These are phyloP conservation scores for Linnaemya tessellans DNA, from an alignment of 2,888 invertebrate species.

Conservation along the genomic window DNA sequence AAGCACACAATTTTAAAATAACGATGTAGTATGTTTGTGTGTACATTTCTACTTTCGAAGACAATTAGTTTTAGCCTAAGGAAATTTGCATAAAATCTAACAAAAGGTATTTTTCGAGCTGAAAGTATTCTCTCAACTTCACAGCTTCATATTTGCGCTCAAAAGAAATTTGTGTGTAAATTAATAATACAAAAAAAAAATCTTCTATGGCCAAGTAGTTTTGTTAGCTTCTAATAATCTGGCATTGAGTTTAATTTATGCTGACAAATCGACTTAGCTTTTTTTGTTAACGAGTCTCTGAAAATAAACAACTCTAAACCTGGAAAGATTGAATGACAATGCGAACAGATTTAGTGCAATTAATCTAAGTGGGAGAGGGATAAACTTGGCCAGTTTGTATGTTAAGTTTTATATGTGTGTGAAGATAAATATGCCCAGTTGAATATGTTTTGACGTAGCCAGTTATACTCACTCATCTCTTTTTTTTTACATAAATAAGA, in stretches of 20 bases:
- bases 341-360: background rate
- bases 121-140: slow-evolving; percentile 5
- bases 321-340: background rate
- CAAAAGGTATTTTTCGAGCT: slow-evolving; percentile 32
- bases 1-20: background rate
- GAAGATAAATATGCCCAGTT: no score
- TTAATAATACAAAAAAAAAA: background rate
- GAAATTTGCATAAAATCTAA: slow-evolving; percentile 60
- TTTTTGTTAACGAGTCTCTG: background rate
- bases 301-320: background rate
- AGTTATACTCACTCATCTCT: no score
- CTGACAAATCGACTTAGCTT: background rate
- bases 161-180: background rate
- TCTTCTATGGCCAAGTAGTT: background rate
- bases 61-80: slow-evolving; percentile 62
- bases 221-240: background rate
- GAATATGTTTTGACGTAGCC: no score
- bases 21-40: background rate
- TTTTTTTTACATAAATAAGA: background rate
- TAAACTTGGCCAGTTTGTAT: background rate
- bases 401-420: no score
- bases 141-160: background rate
- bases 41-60: slow-evolving; percentile 13
- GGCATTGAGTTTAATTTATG: slow-evolving; percentile 15
- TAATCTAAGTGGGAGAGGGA: background rate